Percentiles rank a stretch among this genome's conserved stretches.
Evolutionary conservation across 2,888 invertebrate species (phyloP).

Genomic region (Cryptocheilus praepositus): DNA sequence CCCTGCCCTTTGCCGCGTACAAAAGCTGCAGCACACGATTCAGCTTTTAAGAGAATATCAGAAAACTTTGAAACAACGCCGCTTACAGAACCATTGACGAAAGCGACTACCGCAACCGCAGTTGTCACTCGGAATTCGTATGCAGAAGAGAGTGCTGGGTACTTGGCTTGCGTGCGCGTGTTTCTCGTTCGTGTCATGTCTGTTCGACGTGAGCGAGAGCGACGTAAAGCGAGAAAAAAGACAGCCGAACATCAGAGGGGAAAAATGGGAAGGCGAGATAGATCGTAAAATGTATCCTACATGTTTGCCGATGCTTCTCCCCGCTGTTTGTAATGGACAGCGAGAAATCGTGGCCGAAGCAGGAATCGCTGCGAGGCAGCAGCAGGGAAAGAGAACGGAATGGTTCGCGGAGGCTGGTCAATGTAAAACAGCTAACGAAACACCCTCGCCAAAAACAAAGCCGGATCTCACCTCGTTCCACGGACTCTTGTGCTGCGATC

Average conservation of each 20-base stretch:
- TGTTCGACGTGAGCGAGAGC: neutral
- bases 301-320: slow-evolving; percentile 58
- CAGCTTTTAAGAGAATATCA: too few species aligned
- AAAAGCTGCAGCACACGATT: too few species aligned
- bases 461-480: slow-evolving; percentile 63
- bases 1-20: too few species aligned
- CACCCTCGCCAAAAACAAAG: slow-evolving; percentile 60
- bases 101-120: too few species aligned
- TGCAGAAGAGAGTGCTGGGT: slow-evolving; percentile 30
- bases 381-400: slow-evolving; percentile 13
- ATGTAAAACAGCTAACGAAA: slow-evolving; percentile 48
- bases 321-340: slow-evolving; percentile 40
- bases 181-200: slow-evolving; percentile 3
- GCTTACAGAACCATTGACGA: too few species aligned
- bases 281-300: slow-evolving; percentile 52
- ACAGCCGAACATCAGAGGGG: neutral
- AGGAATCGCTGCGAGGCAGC: slow-evolving; percentile 24
- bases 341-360: slow-evolving; percentile 14
- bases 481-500: slow-evolving; percentile 30
- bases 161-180: neutral
- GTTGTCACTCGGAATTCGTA: slow-evolving; percentile 43
- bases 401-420: neutral
- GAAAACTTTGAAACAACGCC: too few species aligned
- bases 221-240: slow-evolving; percentile 14
- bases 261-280: slow-evolving; percentile 17